These are phyloP conservation scores for Anoplius nigerrimus DNA, from an alignment of 2,888 invertebrate species.

Conservation along the genomic window DNA sequence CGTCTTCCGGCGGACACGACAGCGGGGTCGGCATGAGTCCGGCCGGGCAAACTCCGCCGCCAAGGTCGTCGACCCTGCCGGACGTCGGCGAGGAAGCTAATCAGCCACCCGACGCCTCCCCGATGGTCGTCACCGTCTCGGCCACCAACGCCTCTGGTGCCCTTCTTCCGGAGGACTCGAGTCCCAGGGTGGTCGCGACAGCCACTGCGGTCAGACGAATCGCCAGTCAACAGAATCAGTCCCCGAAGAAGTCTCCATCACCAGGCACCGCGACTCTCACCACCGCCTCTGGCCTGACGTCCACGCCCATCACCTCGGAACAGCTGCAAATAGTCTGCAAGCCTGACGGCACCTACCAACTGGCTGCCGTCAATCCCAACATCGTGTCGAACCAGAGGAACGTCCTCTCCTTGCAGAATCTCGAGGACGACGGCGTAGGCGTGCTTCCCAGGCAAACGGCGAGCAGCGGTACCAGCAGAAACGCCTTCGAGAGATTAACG, in stretches of 20 bases:
- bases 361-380: slow-evolving; percentile 66
- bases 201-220: slow-evolving; percentile 42
- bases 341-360: slow-evolving; percentile 69
- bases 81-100: slow-evolving; percentile 71
- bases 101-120: slow-evolving; percentile 67
- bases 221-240: slow-evolving; percentile 59
- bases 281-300: slow-evolving; percentile 24
- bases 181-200: slow-evolving; percentile 48
- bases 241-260: slow-evolving; percentile 68
- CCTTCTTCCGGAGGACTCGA: slow-evolving; percentile 59
- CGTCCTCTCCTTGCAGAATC: slow-evolving; percentile 64
- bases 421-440: slow-evolving; percentile 60
- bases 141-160: slow-evolving; percentile 55
- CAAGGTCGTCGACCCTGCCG: slow-evolving; percentile 67
- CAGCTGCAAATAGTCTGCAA: slow-evolving; percentile 70
- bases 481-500: slow-evolving; percentile 60
- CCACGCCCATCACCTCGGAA: slow-evolving; percentile 61
- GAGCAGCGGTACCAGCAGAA: slow-evolving; percentile 44
- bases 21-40: slow-evolving; percentile 73
- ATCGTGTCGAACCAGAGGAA: slow-evolving; percentile 60
- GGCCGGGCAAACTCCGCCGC: slow-evolving; percentile 71
- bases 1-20: slow-evolving; percentile 72
- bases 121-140: slow-evolving; percentile 54
- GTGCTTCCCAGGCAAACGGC: slow-evolving; percentile 61
- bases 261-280: slow-evolving; percentile 49